phyloP scores from a whole-genome alignment of 2,797 vertebrate species.

The Malurus leucopterus region DNA sequence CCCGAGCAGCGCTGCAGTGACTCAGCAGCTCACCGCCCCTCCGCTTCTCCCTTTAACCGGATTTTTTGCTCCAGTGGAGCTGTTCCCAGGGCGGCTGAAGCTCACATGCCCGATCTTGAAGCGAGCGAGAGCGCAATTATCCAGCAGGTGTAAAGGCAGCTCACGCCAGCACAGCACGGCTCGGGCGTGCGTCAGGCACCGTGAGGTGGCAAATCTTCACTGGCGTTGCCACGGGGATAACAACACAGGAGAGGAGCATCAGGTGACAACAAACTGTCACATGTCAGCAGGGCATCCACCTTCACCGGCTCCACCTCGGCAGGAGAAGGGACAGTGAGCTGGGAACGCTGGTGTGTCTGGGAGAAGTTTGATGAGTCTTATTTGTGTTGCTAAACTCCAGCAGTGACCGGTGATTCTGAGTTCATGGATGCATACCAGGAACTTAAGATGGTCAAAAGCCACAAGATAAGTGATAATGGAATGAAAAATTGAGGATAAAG shows the following conservation, averaged over 20 bases:
- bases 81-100: neutral
- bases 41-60: neutral
- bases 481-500: neutral
- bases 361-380: accelerated
- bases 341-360: accelerated
- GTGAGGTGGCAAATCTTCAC: neutral
- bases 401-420: neutral
- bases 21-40: neutral
- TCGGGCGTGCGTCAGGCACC: neutral
- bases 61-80: constrained; percentile 28
- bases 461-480: neutral
- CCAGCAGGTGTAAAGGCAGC: neutral
- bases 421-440: accelerated
- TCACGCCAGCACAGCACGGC: neutral
- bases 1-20: neutral
- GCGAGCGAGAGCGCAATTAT: neutral
- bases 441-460: neutral
- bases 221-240: neutral
- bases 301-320: neutral
- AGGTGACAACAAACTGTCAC: neutral
- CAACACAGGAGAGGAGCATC: neutral
- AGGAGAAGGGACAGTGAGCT: neutral
- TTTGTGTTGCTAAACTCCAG: neutral
- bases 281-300: neutral
- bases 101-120: neutral